Evolutionary conservation across 2,113 vertebrate species (phyloP), one percentile per base, ranked within the genome.

Genomic region (Meriones unguiculatus): DNA sequence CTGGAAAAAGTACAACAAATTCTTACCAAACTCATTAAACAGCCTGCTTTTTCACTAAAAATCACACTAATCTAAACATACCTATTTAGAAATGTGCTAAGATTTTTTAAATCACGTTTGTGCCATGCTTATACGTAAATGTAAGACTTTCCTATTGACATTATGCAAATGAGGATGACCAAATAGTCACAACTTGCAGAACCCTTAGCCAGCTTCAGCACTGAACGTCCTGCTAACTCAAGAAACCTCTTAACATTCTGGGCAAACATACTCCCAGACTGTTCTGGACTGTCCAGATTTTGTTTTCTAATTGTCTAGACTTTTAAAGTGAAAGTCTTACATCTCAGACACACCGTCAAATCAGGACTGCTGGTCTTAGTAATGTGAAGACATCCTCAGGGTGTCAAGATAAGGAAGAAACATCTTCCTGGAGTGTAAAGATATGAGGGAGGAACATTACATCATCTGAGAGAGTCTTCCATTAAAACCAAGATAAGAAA

Each of bases 391-490:
- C 14, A 90, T 54, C 52, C 62, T 50, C n/a, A 20, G 81, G 81
- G 73, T 7, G 25, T 93, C 88, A 93, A 93, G 96, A 87, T 93
- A 95, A 97, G 78, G 35, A 92, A 97, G 76, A 94, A 50, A 50
- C 81, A 81, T 77, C 72, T 86, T 92, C 41, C 59, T 50, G 38
- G 41, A n/a, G 35, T 59, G 1, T 73, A 92, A 64, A 95, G 85
- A 64, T 77, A 64, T 17, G 80, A 75, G 35, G 28, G 25, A 59
- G 14, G 76, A 30, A 54, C 59, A 89, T 81, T 46, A 90, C 87
- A 89, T 93, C 77, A 93, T 69, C 41, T 72, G 12, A 89, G 64
- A 93, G 69, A 69, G 77, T 85, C 91, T 87, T 59, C 75, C 80
- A 94, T 67, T 91, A 76, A 91, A 87, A 90, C 81, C 38, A 88